Base-by-base conservation (phyloP, 2,113 vertebrate species). In the Sapajus apella region DNA sequence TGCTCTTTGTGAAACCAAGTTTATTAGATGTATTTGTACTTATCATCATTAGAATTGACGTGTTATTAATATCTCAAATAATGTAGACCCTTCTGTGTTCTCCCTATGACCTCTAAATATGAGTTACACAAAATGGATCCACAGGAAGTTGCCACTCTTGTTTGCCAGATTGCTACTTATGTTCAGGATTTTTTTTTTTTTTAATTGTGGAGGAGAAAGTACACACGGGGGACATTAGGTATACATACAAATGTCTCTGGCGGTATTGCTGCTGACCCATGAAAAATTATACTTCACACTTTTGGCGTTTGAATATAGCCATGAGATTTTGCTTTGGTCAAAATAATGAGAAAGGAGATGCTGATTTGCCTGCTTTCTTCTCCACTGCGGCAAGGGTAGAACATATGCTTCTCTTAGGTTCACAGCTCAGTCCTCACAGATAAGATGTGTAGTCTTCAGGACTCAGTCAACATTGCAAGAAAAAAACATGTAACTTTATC, bases 11-110 rank as follows among this genome's bases (percentile, higher is more conserved):
- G 43, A 77, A 84, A 14, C 58, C 17, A 92, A 84, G 5, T 94
- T 94, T 55, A 66, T 55, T 84, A 72, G 20, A 43, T 10, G 43
- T 55, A 35, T 61, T 77, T 82, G 11, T 77, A 32, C 58, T 40
- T 70, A 83, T 16, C 6, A 68, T 75, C 14, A 75, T 50, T 90
- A 18, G 6, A 70, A 35, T 21, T 84, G 21, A 94, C 81, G 14
- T 70, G 13, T 6, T 58, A 66, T 52, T 47, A 84, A 23, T 90
- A 93, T 70, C 52, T 85, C 52, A 94, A 32, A 8, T 77, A 77
- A 73, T 20, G 40, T 84, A 12, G 20, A 58, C 10, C 66, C 52
- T 66, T 91, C 8, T 52, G 0, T 68, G 6, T 73, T 87, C 30
- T 88, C 6, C 76, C 9, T 92, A 27, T 84, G 2, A 94, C 23